Base-by-base conservation (phyloP, 2,797 vertebrate genomes). In the Chelon labrosus region DNA sequence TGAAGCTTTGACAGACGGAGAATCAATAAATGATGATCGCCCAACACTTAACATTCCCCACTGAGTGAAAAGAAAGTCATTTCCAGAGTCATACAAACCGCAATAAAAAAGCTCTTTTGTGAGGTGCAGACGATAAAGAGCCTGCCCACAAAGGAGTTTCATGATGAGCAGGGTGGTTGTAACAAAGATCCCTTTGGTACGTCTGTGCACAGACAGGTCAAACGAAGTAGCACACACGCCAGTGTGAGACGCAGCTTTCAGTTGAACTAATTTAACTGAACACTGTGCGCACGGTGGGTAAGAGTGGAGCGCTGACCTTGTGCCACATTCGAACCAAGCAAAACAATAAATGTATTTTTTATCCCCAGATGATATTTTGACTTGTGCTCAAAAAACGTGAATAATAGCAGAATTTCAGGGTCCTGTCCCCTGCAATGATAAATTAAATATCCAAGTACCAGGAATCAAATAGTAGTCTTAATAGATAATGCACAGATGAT, bases 11-110 rank as follows among this genome's bases (percentile, higher is more conserved):
- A 60, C 47, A 62, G 66, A 69, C 16, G 70, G 20, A 63, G 47
- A 64, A 74, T 49, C 13, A 42, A 86, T 63, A 77, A 80, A 52
- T 52, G 51, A 75, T 53, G 63, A 50, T 16, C 0, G 1, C 50
- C 49, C 44, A 70, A 70, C 52, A 46, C 4, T 46, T 37, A 44
- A 44, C 42, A 39, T 63, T 66, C 16, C 17, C 57, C 13, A n/a
- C 41, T 13, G 52, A 38, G 44, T 31, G 38, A 76, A 74, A 66
- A 52, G 5, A 66, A 75, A 50, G 2, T 25, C 8, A 47, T 55
- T 68, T 64, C 11, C 35, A 16, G 67, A 69, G 25, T 71, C 70
- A 77, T 27, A 11, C 12, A 50, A 31, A 39, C 37, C 37, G 8
- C 39, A 53, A 38, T 14, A 41, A 35, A 49, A 55, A 55, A 5